Evolutionary conservation across 2,113 vertebrate genomes (phyloP).

Genomic region (Mustelus asterias): DNA sequence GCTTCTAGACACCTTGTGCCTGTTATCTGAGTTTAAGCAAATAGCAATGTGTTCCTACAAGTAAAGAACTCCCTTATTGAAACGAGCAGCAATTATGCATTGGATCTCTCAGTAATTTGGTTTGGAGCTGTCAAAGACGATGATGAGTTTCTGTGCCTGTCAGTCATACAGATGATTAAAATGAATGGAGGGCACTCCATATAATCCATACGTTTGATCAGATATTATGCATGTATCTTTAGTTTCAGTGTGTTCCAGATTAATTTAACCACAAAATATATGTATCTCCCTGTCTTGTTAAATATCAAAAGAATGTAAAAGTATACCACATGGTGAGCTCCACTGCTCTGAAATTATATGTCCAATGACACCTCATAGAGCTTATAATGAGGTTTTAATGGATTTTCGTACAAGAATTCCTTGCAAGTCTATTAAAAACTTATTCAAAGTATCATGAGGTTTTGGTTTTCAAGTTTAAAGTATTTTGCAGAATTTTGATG

Average conservation of each 20-base stretch:
- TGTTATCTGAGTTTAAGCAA: neutral
- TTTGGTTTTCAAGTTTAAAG: neutral
- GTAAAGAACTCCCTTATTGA: neutral
- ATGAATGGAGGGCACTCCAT: neutral
- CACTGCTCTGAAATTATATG: neutral
- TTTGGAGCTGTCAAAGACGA: neutral
- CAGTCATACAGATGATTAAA: neutral
- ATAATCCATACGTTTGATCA: neutral
- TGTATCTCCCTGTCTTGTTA: neutral
- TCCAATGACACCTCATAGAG: conserved; percentile 11
- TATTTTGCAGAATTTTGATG: neutral
- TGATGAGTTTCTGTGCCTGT: neutral
- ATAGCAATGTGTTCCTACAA: neutral
- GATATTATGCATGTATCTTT: neutral
- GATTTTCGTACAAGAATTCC: neutral
- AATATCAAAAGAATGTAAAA: neutral
- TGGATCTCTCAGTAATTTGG: neutral
- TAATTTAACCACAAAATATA: conserved; percentile 3
- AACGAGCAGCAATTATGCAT: neutral
- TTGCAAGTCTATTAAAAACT: neutral
- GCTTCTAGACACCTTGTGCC: neutral
- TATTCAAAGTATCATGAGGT: neutral
- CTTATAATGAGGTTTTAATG: conserved; percentile 11
- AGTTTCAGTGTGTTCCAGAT: neutral
- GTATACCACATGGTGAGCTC: neutral